Conservation (phyloP, 2,888 invertebrate genomes). For the Branchellion lobata region DNA sequence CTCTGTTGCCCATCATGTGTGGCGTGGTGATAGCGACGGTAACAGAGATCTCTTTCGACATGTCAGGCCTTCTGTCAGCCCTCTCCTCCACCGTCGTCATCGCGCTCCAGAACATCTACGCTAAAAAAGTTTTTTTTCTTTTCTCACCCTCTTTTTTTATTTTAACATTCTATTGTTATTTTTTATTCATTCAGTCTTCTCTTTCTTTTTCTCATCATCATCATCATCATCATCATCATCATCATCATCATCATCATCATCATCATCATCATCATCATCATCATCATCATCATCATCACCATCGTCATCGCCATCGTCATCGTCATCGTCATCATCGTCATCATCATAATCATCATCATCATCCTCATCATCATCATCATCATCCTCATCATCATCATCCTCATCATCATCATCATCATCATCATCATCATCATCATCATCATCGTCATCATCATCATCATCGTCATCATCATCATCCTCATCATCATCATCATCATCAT, state of each 20-base stretch:
- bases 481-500: no score
- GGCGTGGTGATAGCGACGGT: conserved; percentile 88
- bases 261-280: conserved; percentile 15
- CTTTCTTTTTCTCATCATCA: neutral
- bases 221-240: conserved; percentile 5
- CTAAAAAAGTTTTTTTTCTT: conserved; percentile 79
- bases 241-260: conserved; percentile 9
- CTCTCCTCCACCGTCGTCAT: conserved; percentile 86
- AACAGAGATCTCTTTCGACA: conserved; percentile 88
- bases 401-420: no score
- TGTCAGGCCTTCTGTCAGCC: conserved; percentile 80
- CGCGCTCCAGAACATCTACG: conserved; percentile 88
- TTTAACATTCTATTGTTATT: neutral
- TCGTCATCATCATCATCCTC: no score
- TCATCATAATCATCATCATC: no score
- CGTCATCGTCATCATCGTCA: no score
- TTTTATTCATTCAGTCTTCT: no score
- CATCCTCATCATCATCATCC: no score
- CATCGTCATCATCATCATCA: no score
- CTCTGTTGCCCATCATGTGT: conserved; percentile 82
- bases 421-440: no score
- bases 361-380: no score
- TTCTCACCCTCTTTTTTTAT: no score
- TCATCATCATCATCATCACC: conserved; percentile 19
- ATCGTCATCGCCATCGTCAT: neutral